Evolutionary conservation across 1,140 invertebrate genomes (phyloP).

Genomic region (Eubasilissa regina): DNA sequence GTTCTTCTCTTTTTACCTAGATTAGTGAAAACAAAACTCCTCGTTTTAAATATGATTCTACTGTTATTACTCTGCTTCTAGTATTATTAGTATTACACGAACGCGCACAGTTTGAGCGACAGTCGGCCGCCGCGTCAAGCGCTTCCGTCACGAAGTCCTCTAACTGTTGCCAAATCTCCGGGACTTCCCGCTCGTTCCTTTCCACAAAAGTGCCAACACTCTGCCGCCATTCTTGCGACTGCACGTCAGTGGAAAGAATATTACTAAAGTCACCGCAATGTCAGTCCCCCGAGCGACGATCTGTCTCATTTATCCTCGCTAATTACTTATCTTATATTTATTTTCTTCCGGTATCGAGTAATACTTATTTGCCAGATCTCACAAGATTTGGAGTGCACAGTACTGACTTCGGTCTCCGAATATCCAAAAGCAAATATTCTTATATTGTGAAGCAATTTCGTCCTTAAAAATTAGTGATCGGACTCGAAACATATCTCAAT

Average conservation of each 20-base stretch:
- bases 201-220: constrained; percentile 9
- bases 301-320: too few relatives aligned
- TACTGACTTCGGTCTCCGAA: too few relatives aligned
- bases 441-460: too few relatives aligned
- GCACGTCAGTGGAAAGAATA: too few relatives aligned
- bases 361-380: background rate
- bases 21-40: too few relatives aligned
- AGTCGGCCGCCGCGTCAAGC: background rate
- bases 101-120: background rate
- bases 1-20: too few relatives aligned
- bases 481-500: too few relatives aligned
- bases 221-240: background rate
- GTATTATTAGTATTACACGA: too few relatives aligned
- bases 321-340: constrained; percentile 3
- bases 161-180: constrained; percentile 2
- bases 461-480: too few relatives aligned
- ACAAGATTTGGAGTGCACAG: background rate
- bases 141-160: background rate
- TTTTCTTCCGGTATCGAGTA: background rate
- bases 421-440: too few relatives aligned
- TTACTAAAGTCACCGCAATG: constrained; percentile 28
- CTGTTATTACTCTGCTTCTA: too few relatives aligned
- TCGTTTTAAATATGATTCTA: too few relatives aligned
- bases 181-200: constrained; percentile 15
- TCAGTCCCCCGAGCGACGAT: constrained; percentile 21